phyloP scores from a whole-genome alignment of 2,888 invertebrate species.

The Chrysolina oricalcia region DNA sequence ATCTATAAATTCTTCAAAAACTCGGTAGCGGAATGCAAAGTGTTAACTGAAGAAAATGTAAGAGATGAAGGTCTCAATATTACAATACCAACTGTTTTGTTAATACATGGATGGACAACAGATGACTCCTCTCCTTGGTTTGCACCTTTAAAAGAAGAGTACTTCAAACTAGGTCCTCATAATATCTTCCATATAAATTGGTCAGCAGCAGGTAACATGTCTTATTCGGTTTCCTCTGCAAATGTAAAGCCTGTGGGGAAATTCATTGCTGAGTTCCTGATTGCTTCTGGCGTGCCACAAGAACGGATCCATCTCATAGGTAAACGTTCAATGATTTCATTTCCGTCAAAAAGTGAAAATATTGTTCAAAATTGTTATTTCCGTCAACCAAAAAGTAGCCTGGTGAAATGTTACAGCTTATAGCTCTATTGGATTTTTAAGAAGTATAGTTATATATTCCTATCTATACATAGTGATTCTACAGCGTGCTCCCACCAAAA shows the following conservation, averaged over 20 bases:
- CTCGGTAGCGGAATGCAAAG: slow-evolving; percentile 40
- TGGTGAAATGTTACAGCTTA: too few relatives aligned
- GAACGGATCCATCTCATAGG: slow-evolving; percentile 71
- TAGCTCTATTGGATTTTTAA: too few relatives aligned
- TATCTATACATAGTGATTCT: too few relatives aligned
- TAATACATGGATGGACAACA: slow-evolving; percentile 74
- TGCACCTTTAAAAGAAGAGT: slow-evolving; percentile 68
- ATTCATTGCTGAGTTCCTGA: slow-evolving; percentile 69
- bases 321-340: slow-evolving; percentile 65
- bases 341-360: neutral
- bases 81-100: slow-evolving; percentile 68
- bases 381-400: too few relatives aligned
- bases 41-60: slow-evolving; percentile 55
- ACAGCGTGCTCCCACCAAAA: too few relatives aligned
- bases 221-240: slow-evolving; percentile 68
- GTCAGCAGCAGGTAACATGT: slow-evolving; percentile 62
- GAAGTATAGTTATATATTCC: too few relatives aligned
- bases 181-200: slow-evolving; percentile 72
- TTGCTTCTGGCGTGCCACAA: slow-evolving; percentile 62
- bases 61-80: slow-evolving; percentile 43
- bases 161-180: slow-evolving; percentile 67
- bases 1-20: slow-evolving; percentile 58
- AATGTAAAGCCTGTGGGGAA: slow-evolving; percentile 70
- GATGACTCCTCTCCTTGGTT: slow-evolving; percentile 66
- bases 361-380: too few relatives aligned